These are phyloP conservation scores for Hippopotamus amphibius DNA, from an alignment of 2,113 vertebrate species.

Conservation along the genomic window DNA sequence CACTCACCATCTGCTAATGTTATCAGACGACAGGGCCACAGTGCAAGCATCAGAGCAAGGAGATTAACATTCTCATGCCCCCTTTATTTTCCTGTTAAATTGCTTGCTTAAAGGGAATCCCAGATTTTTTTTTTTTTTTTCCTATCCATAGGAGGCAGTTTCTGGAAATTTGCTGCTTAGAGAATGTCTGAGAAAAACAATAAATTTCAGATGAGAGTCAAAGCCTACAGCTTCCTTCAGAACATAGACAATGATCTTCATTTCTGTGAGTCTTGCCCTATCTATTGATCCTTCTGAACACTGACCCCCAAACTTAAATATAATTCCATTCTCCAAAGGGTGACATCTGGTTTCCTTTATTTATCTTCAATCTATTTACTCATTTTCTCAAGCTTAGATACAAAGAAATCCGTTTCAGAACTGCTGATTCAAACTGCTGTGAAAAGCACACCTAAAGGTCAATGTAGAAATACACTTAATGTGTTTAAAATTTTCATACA, in stretches of 20 bases:
- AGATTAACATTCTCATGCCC: neutral
- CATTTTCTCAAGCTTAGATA: neutral
- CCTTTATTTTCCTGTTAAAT: neutral
- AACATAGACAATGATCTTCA: neutral
- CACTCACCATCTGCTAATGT: fast-evolving
- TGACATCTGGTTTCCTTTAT: neutral
- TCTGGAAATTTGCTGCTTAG: neutral
- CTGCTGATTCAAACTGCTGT: neutral
- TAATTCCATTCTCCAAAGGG: neutral
- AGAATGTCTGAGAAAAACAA: neutral
- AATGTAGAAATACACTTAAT: neutral
- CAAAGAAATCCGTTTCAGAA: neutral
- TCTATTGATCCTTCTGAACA: neutral
- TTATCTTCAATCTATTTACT: neutral
- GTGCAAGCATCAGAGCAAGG: neutral
- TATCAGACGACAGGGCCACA: too few species aligned
- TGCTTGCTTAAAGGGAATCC: neutral
- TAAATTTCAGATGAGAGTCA: neutral
- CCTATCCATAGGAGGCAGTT: too few species aligned
- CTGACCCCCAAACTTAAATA: neutral
- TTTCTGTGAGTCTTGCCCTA: neutral
- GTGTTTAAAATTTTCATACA: neutral
- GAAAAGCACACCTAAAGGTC: neutral
- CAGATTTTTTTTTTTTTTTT: neutral
- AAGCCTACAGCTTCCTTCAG: neutral